Percentiles rank a stretch among this genome's conserved stretches.
These are phyloP conservation scores for Lochmaea crataegi DNA, from an alignment of 2,888 invertebrate species.

Conservation along the genomic window DNA sequence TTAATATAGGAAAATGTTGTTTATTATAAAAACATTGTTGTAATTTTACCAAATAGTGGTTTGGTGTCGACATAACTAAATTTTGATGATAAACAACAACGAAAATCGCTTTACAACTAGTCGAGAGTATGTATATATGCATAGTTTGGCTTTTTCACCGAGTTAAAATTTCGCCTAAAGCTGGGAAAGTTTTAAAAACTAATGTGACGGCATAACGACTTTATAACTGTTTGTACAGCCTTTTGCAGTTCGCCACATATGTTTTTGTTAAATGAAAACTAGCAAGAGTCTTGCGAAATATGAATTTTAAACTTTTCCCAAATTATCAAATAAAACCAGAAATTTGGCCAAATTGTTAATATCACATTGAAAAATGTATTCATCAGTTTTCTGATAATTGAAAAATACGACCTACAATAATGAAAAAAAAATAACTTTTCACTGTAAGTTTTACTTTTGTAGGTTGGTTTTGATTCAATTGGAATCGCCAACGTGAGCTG, in stretches of 20 bases:
- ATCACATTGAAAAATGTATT: neutral
- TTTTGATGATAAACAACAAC: constrained; percentile 27
- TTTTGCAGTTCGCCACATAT: neutral
- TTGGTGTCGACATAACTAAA: neutral
- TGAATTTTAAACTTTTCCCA: neutral
- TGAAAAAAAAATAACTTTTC: too few species aligned
- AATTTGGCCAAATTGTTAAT: neutral
- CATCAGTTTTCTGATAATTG: too few species aligned
- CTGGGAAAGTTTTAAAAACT: constrained; percentile 11
- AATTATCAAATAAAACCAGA: neutral
- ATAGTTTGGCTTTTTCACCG: constrained; percentile 7
- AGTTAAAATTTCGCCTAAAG: constrained; percentile 9
- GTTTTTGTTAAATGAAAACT: constrained; percentile 18
- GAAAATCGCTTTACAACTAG: constrained; percentile 17
- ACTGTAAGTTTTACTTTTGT: too few species aligned
- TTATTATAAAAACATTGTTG: neutral
- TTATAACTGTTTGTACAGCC: constrained; percentile 24
- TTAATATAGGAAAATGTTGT: neutral
- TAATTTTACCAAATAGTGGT: neutral
- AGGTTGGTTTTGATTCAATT: too few species aligned
- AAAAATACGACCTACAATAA: too few species aligned
- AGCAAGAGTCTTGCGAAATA: constrained; percentile 3
- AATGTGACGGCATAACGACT: constrained; percentile 25
- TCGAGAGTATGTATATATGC: constrained; percentile 5
- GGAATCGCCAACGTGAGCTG: too few species aligned